Conservation (phyloP, 2,797 vertebrate species). For the Mallotus villosus region DNA sequence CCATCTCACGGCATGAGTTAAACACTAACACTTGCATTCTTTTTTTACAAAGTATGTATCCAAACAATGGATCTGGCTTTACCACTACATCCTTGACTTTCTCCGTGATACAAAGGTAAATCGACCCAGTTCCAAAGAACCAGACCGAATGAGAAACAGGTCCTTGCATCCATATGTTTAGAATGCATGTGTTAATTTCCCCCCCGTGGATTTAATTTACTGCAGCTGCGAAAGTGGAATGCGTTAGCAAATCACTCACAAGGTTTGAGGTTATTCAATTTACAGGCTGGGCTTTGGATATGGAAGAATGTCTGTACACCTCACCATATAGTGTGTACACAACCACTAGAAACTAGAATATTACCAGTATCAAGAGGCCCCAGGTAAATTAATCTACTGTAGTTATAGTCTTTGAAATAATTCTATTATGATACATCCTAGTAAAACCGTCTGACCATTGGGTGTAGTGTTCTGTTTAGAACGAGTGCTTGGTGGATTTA, state of each 20-base stretch:
- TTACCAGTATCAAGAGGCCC: no score
- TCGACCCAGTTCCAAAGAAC: no score
- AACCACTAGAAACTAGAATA: no score
- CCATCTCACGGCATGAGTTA: background rate
- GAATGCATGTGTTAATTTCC: background rate
- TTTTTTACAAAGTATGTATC: background rate
- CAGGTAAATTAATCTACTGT: no score
- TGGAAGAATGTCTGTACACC: background rate
- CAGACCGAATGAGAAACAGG: background rate
- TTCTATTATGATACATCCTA: no score
- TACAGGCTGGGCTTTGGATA: background rate
- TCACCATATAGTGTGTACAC: no score
- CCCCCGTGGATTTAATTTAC: constrained; percentile 3
- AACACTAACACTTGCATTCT: background rate
- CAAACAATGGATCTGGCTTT: background rate
- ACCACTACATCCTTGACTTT: background rate
- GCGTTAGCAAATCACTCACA: background rate
- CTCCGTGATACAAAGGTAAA: background rate
- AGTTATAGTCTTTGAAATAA: no score
- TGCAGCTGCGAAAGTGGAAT: background rate
- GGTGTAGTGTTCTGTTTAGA: no score
- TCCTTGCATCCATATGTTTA: no score
- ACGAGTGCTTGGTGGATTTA: no score
- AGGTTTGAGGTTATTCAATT: background rate
- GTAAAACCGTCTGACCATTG: no score